Evolutionary conservation across 2,113 vertebrate species (phyloP).

Genomic region (Sphaerodactylus townsendi): DNA sequence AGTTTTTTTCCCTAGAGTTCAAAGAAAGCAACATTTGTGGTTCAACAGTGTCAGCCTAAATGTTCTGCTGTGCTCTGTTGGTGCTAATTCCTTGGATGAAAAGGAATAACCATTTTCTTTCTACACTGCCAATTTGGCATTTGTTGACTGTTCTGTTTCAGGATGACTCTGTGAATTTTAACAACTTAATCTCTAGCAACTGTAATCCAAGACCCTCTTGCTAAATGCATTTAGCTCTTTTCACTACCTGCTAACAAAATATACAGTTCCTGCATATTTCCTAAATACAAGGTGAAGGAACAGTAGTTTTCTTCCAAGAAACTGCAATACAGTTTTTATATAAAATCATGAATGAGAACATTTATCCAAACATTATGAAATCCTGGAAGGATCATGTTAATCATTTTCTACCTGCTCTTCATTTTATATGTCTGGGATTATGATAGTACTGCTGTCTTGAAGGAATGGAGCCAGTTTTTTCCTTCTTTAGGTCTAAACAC

Average conservation of each 20-base stretch:
- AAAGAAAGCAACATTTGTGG: neutral
- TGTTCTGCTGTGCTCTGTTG: neutral
- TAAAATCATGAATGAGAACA: neutral
- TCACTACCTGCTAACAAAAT: neutral
- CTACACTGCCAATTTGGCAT: neutral
- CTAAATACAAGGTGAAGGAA: neutral
- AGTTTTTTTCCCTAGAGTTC: neutral
- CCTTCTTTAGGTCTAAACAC: neutral
- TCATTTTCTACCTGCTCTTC: neutral
- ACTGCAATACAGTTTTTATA: slow-evolving; percentile 21
- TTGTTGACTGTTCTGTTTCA: neutral
- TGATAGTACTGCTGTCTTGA: neutral
- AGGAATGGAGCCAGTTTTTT: slow-evolving; percentile 21
- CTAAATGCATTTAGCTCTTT: neutral
- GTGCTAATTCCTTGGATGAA: neutral
- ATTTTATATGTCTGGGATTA: slow-evolving; percentile 30
- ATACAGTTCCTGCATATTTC: neutral
- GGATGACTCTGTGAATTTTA: neutral
- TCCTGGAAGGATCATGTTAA: neutral
- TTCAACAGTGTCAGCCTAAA: neutral
- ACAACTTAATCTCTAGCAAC: neutral
- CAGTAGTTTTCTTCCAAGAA: slow-evolving; percentile 3
- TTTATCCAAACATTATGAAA: slow-evolving; percentile 9
- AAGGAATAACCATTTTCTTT: neutral
- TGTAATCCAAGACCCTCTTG: neutral